Base-by-base conservation (phyloP, 2,797 vertebrate species). In the Cuniculus paca region DNA sequence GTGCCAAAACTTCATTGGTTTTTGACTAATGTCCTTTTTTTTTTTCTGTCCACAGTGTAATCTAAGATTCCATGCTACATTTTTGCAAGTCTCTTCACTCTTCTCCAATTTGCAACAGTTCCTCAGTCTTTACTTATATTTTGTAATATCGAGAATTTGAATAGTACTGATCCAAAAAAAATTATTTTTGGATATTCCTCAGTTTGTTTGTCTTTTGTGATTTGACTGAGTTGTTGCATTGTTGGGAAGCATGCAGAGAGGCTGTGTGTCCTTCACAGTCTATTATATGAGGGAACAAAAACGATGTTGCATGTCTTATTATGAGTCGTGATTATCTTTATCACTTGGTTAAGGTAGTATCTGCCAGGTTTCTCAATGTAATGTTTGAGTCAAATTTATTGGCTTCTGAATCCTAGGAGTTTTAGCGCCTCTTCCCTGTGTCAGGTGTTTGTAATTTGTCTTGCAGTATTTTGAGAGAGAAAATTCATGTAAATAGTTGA, bases 391-490 rank as follows among this genome's bases (percentile, higher is more conserved):
- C 60, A 78, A 68, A 60, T 50, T 75, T 52, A n/a, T 52, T 87
- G 45, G 31, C 5, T 7, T 52, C 1, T 31, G 80, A 89, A 65
- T 94, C 36, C 39, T 36, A 68, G 24, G 58, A 68, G 16, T 82
- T 90, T 75, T 58, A 36, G 24, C 8, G 31, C 70, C 6, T 72
- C 65, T 74, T 34, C 4, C 48, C 11, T 81, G 34, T 22, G 52
- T 94, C 26, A 56, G 24, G 2, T 56, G 39, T 93, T 78, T 39
- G 8, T 88, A 50, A 45, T 88, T 82, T 89, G 6, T 63, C 28
- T 89, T 85, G 31, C 8, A 61, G 7, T 50, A 75, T 91, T 89
- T 95, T 88, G 70, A 85, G 54, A 81, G 61, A 78, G 31, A 39
- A 88, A 81, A 84, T 88, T 2, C 81, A 50, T 61, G 10, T 14